A percentile compares a stretch with the other conserved stretches of the same genome.
These are phyloP conservation scores for Drosophila dives DNA, from an alignment of 2,888 invertebrate genomes.

Conservation along the genomic window DNA sequence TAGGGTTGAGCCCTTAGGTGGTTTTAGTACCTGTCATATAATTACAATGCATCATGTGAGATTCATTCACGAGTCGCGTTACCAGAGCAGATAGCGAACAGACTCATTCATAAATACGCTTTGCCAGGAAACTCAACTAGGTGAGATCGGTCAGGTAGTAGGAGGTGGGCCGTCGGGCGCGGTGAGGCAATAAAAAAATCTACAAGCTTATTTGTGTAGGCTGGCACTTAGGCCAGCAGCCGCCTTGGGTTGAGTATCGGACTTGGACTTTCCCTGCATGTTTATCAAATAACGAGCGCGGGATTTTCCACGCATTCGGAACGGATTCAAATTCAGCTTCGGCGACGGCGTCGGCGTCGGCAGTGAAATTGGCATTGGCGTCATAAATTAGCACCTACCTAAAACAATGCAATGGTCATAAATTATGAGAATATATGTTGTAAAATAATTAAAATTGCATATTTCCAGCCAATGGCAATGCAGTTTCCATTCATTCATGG, in stretches of 20 bases:
- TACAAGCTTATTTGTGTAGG: constrained; percentile 74
- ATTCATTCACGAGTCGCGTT: constrained; percentile 64
- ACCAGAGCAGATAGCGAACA: constrained; percentile 4
- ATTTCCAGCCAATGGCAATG: constrained; percentile 23
- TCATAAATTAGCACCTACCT: constrained; percentile 70
- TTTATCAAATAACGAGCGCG: constrained; percentile 65
- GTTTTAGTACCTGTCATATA: constrained; percentile 70
- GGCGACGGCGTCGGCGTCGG: constrained; percentile 10
- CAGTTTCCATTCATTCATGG: constrained; percentile 73
- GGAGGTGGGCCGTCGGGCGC: constrained; percentile 42
- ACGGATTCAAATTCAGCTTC: constrained; percentile 16
- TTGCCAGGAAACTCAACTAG: constrained; percentile 34
- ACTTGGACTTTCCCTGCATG: constrained; percentile 59
- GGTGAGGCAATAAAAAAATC: constrained; percentile 53
- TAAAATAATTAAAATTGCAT: constrained; percentile 66
- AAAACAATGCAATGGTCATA: constrained; percentile 61
- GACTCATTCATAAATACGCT: constrained; percentile 74
- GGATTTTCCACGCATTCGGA: constrained; percentile 68
- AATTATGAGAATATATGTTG: constrained; percentile 55
- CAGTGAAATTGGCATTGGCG: constrained; percentile 22
- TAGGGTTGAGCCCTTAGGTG: constrained; percentile 43
- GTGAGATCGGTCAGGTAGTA: constrained; percentile 41
- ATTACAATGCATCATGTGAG: constrained; percentile 25
- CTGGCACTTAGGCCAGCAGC: constrained; percentile 68
- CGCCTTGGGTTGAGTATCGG: constrained; percentile 43